These are phyloP conservation scores for Tigriopus japonicus DNA, from an alignment of 1,140 invertebrate genomes.

Conservation along the genomic window DNA sequence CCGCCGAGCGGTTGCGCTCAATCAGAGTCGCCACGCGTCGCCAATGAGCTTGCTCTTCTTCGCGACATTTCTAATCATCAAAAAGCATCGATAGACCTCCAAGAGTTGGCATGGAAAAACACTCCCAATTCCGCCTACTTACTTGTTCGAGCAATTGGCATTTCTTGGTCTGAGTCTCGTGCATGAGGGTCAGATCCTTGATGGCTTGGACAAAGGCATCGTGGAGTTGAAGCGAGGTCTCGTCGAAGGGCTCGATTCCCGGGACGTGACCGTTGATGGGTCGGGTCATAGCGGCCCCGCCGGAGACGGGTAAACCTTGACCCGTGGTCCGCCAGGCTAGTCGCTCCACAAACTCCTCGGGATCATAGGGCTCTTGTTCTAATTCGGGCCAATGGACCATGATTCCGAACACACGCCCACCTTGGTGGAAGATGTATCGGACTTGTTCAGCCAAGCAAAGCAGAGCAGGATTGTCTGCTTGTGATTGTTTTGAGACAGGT, in stretches of 20 bases:
- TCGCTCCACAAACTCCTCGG: conserved; percentile 90
- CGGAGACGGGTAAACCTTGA: conserved; percentile 26
- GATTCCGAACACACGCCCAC: too few species aligned
- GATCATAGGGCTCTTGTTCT: conserved; percentile 33
- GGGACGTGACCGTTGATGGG: conserved; percentile 32
- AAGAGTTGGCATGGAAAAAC: conserved; percentile 1
- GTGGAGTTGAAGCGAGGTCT: conserved; percentile 36
- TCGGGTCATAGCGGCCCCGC: conserved; percentile 36
- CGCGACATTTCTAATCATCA: neutral
- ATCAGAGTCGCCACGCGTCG: conserved; percentile 13
- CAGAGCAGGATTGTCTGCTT: too few species aligned
- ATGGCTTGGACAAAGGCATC: conserved; percentile 82
- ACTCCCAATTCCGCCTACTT: neutral
- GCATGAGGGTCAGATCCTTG: conserved; percentile 31
- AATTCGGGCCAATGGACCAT: neutral
- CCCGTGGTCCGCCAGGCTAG: conserved; percentile 79
- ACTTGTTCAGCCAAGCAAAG: too few species aligned
- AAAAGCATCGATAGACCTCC: neutral
- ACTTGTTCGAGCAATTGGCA: neutral
- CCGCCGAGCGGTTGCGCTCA: conserved; percentile 54
- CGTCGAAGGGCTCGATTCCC: conserved; percentile 40
- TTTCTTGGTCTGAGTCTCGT: neutral
- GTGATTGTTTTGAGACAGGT: too few species aligned
- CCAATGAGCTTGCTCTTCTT: conserved; percentile 5
- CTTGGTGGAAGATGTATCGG: too few species aligned